phyloP scores from a whole-genome alignment of 2,797 vertebrate species.

The Alectoris magna region DNA sequence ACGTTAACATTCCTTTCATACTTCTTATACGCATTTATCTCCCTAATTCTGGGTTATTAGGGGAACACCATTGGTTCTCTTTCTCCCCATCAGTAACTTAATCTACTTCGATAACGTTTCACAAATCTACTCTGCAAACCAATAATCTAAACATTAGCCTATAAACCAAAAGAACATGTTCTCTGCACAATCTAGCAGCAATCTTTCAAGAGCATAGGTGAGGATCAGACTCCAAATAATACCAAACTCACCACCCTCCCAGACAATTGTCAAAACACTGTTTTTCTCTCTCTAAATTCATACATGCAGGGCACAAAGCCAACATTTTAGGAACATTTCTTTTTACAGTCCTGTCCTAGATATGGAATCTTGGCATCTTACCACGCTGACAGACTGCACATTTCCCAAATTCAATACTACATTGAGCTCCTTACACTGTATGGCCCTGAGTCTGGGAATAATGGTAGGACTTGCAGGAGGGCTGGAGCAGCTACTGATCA shows the following conservation, averaged over 20 bases:
- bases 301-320: neutral
- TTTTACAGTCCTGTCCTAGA: neutral
- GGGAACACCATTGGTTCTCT: neutral
- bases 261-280: neutral
- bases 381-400: constrained; percentile 2
- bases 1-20: neutral
- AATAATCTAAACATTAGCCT: neutral
- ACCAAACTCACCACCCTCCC: neutral
- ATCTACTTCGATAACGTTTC: neutral
- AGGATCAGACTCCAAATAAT: neutral
- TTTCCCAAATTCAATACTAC: constrained; percentile 52
- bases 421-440: constrained; percentile 88
- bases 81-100: neutral
- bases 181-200: neutral
- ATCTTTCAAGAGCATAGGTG: neutral
- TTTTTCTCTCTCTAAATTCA: neutral
- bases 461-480: constrained; percentile 93
- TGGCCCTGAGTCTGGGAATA: constrained; percentile 94
- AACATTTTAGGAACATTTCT: neutral
- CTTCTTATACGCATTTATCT: neutral
- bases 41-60: neutral
- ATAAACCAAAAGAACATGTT: neutral
- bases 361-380: constrained; percentile 28
- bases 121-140: neutral
- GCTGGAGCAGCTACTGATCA: constrained; percentile 89